These are phyloP conservation scores for Lichenostomus cassidix DNA, from an alignment of 2,113 vertebrate species.

Conservation along the genomic window DNA sequence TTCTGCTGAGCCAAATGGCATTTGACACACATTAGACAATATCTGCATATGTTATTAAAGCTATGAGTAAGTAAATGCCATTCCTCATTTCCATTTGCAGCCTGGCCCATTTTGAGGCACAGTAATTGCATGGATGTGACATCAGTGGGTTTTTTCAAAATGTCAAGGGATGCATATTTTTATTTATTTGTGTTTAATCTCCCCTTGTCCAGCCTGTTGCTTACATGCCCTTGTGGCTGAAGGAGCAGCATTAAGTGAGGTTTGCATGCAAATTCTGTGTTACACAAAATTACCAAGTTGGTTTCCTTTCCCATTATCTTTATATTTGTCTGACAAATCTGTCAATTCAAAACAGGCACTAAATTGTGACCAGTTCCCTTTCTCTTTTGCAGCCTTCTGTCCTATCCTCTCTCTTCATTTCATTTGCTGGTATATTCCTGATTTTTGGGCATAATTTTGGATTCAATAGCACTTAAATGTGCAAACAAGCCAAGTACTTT, in stretches of 20 bases:
- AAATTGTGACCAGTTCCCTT: neutral
- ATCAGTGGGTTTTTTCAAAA: constrained; percentile 34
- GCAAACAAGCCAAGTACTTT: neutral
- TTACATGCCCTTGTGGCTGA: constrained; percentile 1
- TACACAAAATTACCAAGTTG: neutral
- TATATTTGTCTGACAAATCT: neutral
- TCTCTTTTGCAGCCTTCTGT: neutral
- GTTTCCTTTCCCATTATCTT: neutral
- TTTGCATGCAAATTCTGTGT: neutral
- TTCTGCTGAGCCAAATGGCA: constrained; percentile 41
- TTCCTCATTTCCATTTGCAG: constrained; percentile 45
- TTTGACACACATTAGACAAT: constrained; percentile 48
- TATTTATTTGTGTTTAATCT: neutral
- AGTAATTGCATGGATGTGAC: neutral
- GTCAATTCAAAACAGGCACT: neutral
- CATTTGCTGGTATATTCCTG: neutral
- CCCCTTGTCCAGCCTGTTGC: neutral
- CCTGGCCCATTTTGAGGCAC: neutral
- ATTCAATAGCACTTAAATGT: neutral
- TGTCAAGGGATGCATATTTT: constrained; percentile 58
- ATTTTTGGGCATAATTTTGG: neutral
- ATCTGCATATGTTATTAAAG: constrained; percentile 19
- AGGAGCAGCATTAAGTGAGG: neutral
- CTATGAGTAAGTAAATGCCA: constrained; percentile 61
- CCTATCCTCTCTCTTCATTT: neutral